Evolutionary conservation across 2,113 vertebrate species (phyloP).

Genomic region (Cryptoleucopteryx plumbea): DNA sequence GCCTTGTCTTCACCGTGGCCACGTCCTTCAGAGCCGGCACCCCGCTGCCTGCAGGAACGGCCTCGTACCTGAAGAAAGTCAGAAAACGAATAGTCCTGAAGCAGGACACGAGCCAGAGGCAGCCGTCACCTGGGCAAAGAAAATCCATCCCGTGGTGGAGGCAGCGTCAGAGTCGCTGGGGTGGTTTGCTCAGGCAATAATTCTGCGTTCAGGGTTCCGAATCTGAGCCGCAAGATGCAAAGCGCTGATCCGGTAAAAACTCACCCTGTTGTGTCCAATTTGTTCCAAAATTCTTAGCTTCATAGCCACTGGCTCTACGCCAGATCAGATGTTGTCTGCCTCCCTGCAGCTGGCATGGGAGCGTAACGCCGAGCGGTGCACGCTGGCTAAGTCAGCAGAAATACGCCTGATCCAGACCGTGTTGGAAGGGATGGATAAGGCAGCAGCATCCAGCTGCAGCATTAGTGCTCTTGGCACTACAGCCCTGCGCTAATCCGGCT

Average conservation of each 20-base stretch:
- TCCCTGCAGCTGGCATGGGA: not conserved
- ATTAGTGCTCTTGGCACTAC: not conserved
- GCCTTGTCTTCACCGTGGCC: conserved; percentile 59
- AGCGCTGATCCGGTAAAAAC: not conserved
- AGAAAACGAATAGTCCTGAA: not conserved
- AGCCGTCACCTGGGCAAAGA: not conserved
- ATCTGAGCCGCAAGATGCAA: not conserved
- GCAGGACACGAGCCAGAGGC: not conserved
- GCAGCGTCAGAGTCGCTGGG: fast-evolving
- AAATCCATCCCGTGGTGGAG: fast-evolving
- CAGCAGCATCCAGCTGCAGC: not conserved
- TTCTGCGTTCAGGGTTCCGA: fast-evolving
- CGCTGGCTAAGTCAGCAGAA: not conserved
- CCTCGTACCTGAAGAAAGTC: conserved; percentile 18
- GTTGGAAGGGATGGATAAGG: not conserved
- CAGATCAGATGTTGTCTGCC: not conserved
- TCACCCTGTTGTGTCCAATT: not conserved
- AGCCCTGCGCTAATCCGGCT: not conserved
- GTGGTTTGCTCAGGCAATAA: fast-evolving
- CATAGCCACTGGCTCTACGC: fast-evolving
- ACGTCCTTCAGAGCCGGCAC: conserved; percentile 38
- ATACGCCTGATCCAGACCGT: fast-evolving
- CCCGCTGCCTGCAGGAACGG: not conserved
- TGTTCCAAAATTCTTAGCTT: not conserved
- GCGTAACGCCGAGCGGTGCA: fast-evolving